These are phyloP conservation scores for Drymonia ruficornis DNA, from an alignment of 2,888 invertebrate genomes.

Conservation along the genomic window DNA sequence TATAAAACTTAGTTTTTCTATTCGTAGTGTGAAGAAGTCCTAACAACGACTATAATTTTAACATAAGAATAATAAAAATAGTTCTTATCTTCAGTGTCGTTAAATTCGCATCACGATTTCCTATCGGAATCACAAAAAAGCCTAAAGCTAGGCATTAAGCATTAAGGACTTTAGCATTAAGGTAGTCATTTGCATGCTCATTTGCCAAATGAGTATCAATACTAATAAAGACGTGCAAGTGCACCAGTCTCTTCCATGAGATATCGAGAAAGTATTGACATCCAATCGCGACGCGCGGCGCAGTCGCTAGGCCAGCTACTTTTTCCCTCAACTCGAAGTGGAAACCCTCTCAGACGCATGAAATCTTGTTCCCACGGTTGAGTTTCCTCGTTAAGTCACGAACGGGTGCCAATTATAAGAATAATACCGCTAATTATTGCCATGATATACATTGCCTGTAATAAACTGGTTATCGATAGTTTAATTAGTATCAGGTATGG, in stretches of 20 bases:
- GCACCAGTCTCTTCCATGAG: background rate
- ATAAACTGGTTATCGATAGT: conserved; percentile 8
- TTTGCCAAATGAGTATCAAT: too few relatives aligned
- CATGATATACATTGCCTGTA: conserved; percentile 20
- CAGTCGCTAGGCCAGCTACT: conserved; percentile 55
- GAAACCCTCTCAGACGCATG: conserved; percentile 74
- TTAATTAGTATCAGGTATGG: background rate
- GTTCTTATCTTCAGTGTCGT: conserved; percentile 35
- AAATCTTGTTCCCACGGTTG: conserved; percentile 77
- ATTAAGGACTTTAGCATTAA: too few relatives aligned
- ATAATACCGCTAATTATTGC: conserved; percentile 32
- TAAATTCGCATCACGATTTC: conserved; percentile 12
- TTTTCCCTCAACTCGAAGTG: conserved; percentile 56
- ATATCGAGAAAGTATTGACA: conserved; percentile 55
- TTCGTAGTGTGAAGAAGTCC: too few relatives aligned
- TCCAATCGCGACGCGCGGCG: conserved; percentile 49
- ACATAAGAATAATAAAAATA: too few relatives aligned
- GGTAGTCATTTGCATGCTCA: too few relatives aligned
- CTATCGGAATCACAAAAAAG: background rate
- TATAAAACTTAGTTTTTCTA: too few relatives aligned
- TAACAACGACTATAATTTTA: too few relatives aligned
- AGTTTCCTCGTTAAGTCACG: conserved; percentile 64
- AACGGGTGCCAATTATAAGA: conserved; percentile 34
- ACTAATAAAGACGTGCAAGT: background rate
- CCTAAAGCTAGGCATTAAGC: too few relatives aligned